Evolutionary conservation across 2,888 invertebrate genomes (phyloP).

Genomic region (Mesoligia furuncula): DNA sequence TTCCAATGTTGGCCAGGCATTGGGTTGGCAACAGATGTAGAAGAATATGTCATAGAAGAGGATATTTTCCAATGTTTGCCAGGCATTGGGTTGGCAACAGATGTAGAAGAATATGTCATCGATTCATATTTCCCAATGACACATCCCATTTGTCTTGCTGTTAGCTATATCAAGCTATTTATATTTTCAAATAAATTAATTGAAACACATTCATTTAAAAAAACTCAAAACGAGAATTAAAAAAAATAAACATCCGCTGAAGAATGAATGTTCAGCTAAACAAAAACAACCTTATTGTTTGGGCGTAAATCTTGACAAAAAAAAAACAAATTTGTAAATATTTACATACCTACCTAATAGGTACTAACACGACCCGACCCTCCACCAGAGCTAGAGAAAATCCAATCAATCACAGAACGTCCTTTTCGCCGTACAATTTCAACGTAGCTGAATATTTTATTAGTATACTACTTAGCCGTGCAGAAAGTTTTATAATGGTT

Average conservation of each 20-base stretch:
- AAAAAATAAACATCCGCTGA: too few species aligned
- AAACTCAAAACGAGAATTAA: not conserved
- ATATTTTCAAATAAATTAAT: not conserved
- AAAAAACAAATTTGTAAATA: not conserved
- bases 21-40: not conserved
- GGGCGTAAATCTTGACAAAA: not conserved
- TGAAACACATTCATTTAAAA: not conserved
- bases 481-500: conserved; percentile 85
- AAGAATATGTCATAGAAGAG: not conserved
- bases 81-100: not conserved
- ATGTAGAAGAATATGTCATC: not conserved
- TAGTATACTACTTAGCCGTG: conserved; percentile 82
- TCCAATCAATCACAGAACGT: conserved; percentile 54
- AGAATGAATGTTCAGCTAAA: not conserved
- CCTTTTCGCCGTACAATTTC: conserved; percentile 56
- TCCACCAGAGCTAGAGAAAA: conserved; percentile 23
- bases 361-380: not conserved
- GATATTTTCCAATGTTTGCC: too few species aligned
- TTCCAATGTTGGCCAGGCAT: too few species aligned
- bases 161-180: not conserved
- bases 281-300: not conserved
- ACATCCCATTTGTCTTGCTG: too few species aligned
- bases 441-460: conserved; percentile 81
- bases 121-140: not conserved
- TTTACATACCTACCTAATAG: too few species aligned